Percentiles rank a stretch among this genome's conserved stretches.
Conservation (phyloP, 2,797 vertebrate genomes). For the Pseudomugil gertrudae region DNA sequence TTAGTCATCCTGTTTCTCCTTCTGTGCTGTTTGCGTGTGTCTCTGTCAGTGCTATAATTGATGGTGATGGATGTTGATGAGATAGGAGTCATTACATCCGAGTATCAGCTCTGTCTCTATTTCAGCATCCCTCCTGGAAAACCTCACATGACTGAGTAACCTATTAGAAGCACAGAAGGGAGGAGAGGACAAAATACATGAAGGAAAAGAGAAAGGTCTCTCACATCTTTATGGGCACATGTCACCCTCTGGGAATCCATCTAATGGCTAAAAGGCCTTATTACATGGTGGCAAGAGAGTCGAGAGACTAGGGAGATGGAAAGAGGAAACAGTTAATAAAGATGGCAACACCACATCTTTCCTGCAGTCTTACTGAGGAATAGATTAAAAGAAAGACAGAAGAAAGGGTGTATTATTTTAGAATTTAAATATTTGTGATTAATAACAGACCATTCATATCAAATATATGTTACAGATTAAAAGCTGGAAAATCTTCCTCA, state of each 20-base stretch:
- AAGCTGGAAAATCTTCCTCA: too few relatives aligned
- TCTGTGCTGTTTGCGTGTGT: slow-evolving; percentile 5
- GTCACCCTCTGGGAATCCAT: slow-evolving; percentile 42
- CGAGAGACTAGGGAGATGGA: slow-evolving; percentile 6
- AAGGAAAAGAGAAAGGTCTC: slow-evolving; percentile 35
- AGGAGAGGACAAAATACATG: slow-evolving; percentile 23
- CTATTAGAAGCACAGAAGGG: slow-evolving; percentile 45
- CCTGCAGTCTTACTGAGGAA: slow-evolving; percentile 16
- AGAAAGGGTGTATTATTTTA: background rate
- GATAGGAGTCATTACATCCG: slow-evolving; percentile 49
- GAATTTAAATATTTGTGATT: background rate
- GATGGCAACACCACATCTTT: slow-evolving; percentile 26
- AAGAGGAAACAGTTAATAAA: slow-evolving; percentile 48
- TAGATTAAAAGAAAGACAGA: slow-evolving; percentile 1
- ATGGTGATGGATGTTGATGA: slow-evolving; percentile 51
- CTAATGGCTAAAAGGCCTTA: slow-evolving; percentile 61
- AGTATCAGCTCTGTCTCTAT: slow-evolving; percentile 43
- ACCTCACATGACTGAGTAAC: slow-evolving; percentile 56
- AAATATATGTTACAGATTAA: too few relatives aligned
- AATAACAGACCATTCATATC: background rate
- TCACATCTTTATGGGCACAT: slow-evolving; percentile 34
- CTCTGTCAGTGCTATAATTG: slow-evolving; percentile 14
- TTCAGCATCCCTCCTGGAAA: slow-evolving; percentile 47
- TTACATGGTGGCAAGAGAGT: slow-evolving; percentile 34
- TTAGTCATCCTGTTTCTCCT: background rate